Conservation (phyloP, 2,113 vertebrate genomes). For the Oreochromis tanganicae region DNA sequence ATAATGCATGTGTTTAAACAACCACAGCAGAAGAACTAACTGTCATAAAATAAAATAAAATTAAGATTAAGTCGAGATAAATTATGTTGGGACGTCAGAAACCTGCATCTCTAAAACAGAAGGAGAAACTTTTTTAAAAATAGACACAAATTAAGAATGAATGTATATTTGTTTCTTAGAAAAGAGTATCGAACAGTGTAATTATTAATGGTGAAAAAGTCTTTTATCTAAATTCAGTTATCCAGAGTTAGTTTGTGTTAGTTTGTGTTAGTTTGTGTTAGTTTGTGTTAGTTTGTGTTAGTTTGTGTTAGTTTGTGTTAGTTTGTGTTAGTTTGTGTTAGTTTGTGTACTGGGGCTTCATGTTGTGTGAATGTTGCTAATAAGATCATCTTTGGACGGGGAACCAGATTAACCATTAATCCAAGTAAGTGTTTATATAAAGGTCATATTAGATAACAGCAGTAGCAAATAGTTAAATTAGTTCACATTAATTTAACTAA, state of each 20-base stretch:
- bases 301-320: neutral
- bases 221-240: neutral
- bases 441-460: accelerated
- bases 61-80: neutral
- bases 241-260: neutral
- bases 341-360: neutral
- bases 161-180: accelerated
- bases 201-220: accelerated
- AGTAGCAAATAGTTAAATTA: neutral
- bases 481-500: neutral
- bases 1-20: accelerated
- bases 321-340: neutral
- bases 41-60: neutral
- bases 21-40: neutral
- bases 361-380: neutral
- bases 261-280: neutral
- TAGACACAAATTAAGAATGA: neutral
- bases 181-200: neutral
- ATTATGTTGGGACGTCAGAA: neutral
- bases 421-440: neutral
- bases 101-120: neutral
- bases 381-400: accelerated
- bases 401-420: neutral
- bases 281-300: neutral
- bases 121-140: neutral